These are phyloP conservation scores for Apis cerana DNA, from an alignment of 1,140 invertebrate genomes.

Conservation along the genomic window DNA sequence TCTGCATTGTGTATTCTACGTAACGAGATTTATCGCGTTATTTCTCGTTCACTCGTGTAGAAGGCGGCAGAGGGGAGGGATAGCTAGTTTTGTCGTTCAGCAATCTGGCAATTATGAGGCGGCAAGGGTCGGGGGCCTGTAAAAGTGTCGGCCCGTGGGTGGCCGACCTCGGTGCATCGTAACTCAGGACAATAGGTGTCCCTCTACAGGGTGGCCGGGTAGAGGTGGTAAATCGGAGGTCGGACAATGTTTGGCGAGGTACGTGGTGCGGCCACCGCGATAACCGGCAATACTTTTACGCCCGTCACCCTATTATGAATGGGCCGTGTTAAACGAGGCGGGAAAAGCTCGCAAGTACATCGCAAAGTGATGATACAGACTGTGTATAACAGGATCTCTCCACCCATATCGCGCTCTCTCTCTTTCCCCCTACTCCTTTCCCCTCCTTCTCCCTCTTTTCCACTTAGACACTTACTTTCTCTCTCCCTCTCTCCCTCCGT, in stretches of 20 bases:
- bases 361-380: slow-evolving; percentile 70
- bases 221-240: slow-evolving; percentile 57
- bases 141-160: slow-evolving; percentile 53
- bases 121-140: background rate
- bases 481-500: background rate
- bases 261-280: slow-evolving; percentile 47
- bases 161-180: slow-evolving; percentile 37
- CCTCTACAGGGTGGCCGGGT: background rate
- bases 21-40: slow-evolving; percentile 54
- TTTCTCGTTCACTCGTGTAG: slow-evolving; percentile 47
- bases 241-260: slow-evolving; percentile 60
- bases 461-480: background rate
- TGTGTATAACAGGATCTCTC: slow-evolving; percentile 65
- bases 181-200: slow-evolving; percentile 56
- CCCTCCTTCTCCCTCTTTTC: background rate
- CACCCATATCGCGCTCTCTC: slow-evolving; percentile 1
- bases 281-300: slow-evolving; percentile 66
- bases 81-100: slow-evolving; percentile 56
- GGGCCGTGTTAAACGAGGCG: slow-evolving; percentile 70
- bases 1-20: slow-evolving; percentile 3
- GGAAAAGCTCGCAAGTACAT: slow-evolving; percentile 71
- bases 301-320: slow-evolving; percentile 68
- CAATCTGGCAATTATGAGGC: slow-evolving; percentile 67
- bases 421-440: background rate
- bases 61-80: slow-evolving; percentile 13